phyloP scores from a whole-genome alignment of 2,797 vertebrate genomes.

The Lophura swinhoii region DNA sequence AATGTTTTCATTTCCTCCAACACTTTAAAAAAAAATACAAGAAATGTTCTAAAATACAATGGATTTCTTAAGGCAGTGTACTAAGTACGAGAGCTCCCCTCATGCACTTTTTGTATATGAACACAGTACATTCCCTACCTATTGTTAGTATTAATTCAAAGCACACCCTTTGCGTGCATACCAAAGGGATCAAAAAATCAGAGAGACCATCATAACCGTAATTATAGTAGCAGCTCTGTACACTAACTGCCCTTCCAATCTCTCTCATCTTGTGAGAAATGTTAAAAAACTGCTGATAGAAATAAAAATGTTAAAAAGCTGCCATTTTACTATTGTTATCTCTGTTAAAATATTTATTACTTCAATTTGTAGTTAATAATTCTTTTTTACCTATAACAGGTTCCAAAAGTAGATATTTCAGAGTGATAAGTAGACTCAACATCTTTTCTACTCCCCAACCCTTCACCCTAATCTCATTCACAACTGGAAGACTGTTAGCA shows the following conservation, averaged over 20 bases:
- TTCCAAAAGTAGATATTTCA: not conserved
- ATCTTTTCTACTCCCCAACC: not conserved
- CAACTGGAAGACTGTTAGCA: not conserved
- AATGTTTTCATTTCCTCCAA: constrained; percentile 77
- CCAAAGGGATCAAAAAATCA: not conserved
- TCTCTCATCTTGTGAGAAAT: fast-evolving
- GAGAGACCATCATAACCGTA: not conserved
- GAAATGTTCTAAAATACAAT: not conserved
- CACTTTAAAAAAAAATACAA: constrained; percentile 46
- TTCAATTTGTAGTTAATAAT: not conserved
- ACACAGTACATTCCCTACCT: not conserved
- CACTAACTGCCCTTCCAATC: not conserved
- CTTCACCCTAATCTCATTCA: not conserved
- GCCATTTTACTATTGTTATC: not conserved
- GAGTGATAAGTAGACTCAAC: not conserved
- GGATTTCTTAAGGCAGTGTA: not conserved
- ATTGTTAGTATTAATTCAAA: not conserved
- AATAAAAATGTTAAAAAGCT: not conserved
- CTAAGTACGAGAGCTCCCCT: constrained; percentile 40
- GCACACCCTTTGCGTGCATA: not conserved
- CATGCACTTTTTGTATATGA: not conserved
- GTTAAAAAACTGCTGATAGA: not conserved
- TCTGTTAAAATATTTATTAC: not conserved
- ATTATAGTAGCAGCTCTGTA: not conserved
- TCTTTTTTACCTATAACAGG: not conserved